Conservation (phyloP, 1,140 invertebrate genomes). For the Caenorhabditis elegans region WBcel235 BX284603.4:5796501-5797000, state of each 20-base stretch:
- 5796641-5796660: slow-evolving; percentile 86
- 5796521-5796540: no score
- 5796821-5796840: background rate
- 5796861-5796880: slow-evolving; percentile 15
- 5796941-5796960: slow-evolving; percentile 81
- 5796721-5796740: slow-evolving; percentile 86
- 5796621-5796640: slow-evolving; percentile 79
- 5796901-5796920: slow-evolving; percentile 88
- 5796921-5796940: slow-evolving; percentile 83
- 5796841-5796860: background rate
- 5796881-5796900: slow-evolving; percentile 80
- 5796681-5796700: slow-evolving; percentile 88
- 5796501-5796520: no score
- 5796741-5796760: slow-evolving; percentile 90
- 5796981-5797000: no score
- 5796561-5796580: slow-evolving; percentile 68
- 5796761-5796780: slow-evolving; percentile 52
- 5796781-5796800: no score
- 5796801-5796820: slow-evolving; percentile 24
- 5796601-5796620: slow-evolving; percentile 83
- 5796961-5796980: no score
- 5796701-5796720: slow-evolving; percentile 84
- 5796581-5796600: slow-evolving; percentile 78
- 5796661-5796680: slow-evolving; percentile 89
- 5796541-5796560: no score